phyloP scores from a whole-genome alignment of 2,888 invertebrate genomes.

The Coleophora flavipennella region DNA sequence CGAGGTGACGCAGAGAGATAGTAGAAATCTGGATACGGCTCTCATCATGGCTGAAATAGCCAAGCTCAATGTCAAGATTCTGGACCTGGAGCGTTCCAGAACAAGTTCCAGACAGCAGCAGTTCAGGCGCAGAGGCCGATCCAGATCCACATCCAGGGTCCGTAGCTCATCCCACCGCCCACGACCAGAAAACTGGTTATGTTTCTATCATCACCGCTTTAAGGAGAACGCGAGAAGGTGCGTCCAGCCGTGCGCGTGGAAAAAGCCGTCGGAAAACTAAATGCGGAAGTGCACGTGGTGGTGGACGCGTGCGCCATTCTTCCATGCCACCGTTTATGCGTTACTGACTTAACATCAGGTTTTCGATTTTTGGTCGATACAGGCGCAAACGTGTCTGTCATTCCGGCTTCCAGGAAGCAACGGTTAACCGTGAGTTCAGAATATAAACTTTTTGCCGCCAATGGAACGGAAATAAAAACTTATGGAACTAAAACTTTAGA shows the following conservation, averaged over 20 bases:
- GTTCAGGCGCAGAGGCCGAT: too few species aligned
- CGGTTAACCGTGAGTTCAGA: constrained; percentile 10
- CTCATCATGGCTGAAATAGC: not conserved
- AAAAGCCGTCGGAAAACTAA: constrained; percentile 9
- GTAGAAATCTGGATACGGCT: not conserved
- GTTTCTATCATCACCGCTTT: not conserved
- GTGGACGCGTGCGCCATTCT: constrained; percentile 9
- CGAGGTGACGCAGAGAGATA: not conserved
- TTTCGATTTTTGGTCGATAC: too few species aligned
- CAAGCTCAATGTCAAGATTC: not conserved
- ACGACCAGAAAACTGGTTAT: not conserved
- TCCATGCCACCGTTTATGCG: constrained; percentile 10
- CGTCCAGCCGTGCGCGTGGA: constrained; percentile 10
- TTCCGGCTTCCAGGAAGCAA: constrained; percentile 4
- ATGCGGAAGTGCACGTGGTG: constrained; percentile 6
- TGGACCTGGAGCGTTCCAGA: not conserved
- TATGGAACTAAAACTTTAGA: constrained; percentile 8
- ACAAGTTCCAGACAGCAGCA: not conserved
- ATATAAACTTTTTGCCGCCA: constrained; percentile 19
- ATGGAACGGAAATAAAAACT: constrained; percentile 9
- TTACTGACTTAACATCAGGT: constrained; percentile 6
- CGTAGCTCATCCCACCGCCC: not conserved
- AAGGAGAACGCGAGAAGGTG: not conserved
- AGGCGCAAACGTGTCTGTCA: not conserved
- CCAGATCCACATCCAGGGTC: not conserved